Conservation (phyloP, 2,113 vertebrate genomes). For the Vanacampus margaritifer region DNA sequence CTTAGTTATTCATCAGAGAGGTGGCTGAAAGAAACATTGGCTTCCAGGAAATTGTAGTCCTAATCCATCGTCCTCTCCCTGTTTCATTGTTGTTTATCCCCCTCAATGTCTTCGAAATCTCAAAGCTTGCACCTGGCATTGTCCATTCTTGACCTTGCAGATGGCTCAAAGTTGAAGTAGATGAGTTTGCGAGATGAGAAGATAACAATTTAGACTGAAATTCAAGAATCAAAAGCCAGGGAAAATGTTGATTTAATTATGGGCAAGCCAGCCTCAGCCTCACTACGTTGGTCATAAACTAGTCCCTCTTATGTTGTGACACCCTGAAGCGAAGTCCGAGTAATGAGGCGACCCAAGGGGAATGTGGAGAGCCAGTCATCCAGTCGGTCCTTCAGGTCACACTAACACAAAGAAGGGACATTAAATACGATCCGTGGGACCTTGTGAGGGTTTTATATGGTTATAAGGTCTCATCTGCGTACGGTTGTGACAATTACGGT, state of each 20-base stretch:
- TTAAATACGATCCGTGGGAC: conserved; percentile 60
- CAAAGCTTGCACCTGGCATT: conserved; percentile 24
- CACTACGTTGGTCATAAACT: conserved; percentile 71
- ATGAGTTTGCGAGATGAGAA: conserved; percentile 29
- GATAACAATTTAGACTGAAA: neutral
- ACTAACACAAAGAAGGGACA: conserved; percentile 53
- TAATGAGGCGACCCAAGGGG: conserved; percentile 71
- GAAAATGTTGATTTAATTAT: conserved; percentile 71
- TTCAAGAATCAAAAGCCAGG: neutral
- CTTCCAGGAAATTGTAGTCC: conserved; percentile 31
- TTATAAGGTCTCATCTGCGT: conserved; percentile 70
- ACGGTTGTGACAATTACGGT: conserved; percentile 75
- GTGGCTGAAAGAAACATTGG: conserved; percentile 53
- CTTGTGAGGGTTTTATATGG: conserved; percentile 65
- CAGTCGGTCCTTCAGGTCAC: conserved; percentile 58
- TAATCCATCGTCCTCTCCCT: conserved; percentile 15
- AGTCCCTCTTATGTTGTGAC: conserved; percentile 69
- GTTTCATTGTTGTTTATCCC: conserved; percentile 21
- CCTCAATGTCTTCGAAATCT: conserved; percentile 30
- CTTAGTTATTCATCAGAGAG: conserved; percentile 72
- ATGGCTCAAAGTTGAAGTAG: conserved; percentile 26
- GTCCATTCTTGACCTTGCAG: conserved; percentile 14
- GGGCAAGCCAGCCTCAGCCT: conserved; percentile 43
- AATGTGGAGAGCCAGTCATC: conserved; percentile 57
- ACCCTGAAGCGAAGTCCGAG: conserved; percentile 57